A percentile compares a stretch with the other conserved stretches of the same genome.
Conservation (phyloP, 1,140 invertebrate genomes). For the Brachionus manjavacas region DNA sequence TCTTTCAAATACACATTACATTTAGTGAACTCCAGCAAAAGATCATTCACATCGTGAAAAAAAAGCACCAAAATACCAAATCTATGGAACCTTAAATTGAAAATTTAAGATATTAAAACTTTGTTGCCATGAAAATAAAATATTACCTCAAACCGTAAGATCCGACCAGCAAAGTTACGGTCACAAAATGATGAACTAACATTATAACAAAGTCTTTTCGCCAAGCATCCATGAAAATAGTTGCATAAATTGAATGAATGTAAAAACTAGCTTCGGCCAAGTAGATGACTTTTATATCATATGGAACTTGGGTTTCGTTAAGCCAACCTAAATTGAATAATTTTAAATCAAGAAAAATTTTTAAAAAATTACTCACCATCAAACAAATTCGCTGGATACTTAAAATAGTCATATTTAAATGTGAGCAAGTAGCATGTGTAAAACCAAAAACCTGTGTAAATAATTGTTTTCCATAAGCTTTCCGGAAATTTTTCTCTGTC, state of each 20-base stretch:
- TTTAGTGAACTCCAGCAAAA: constrained; percentile 58
- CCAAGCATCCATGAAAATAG: constrained; percentile 56
- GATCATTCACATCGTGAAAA: constrained; percentile 56
- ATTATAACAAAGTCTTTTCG: constrained; percentile 54
- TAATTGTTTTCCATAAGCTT: constrained; percentile 53
- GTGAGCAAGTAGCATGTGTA: constrained; percentile 49
- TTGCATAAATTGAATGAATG: constrained; percentile 58
- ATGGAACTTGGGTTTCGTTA: constrained; percentile 35
- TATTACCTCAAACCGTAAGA: constrained; percentile 52
- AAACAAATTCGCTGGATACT: constrained; percentile 50
- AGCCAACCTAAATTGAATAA: not conserved
- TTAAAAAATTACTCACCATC: constrained; percentile 45
- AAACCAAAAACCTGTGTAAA: constrained; percentile 50
- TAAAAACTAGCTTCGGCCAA: constrained; percentile 56
- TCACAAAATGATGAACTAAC: constrained; percentile 57
- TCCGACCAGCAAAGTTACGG: constrained; percentile 51
- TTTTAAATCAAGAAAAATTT: not conserved
- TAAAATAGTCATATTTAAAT: constrained; percentile 48
- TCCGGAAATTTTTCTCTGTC: constrained; percentile 51
- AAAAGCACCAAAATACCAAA: constrained; percentile 55
- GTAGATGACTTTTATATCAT: constrained; percentile 54
- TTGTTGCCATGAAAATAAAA: not conserved
- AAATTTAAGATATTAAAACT: not conserved
- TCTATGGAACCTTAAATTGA: constrained; percentile 49
- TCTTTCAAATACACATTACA: constrained; percentile 56